Base-by-base conservation (phyloP, 2,113 vertebrate genomes). In the Cebus imitator region DNA sequence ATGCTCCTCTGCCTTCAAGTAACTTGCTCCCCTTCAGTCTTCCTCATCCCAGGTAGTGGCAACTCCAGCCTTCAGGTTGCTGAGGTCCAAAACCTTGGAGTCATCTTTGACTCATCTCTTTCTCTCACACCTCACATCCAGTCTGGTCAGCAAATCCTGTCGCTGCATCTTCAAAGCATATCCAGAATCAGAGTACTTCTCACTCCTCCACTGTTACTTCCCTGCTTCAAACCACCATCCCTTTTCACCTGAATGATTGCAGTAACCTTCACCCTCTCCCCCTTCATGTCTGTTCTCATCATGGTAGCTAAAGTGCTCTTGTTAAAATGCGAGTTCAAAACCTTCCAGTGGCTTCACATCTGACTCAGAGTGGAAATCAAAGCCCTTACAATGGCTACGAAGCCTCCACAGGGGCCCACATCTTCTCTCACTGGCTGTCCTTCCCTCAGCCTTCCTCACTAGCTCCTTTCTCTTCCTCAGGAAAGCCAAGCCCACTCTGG, bases 311-410 rank as follows among this genome's bases (percentile, higher is more conserved):
- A 32, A 30, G 1, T 50, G 27, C 57, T 25, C 52, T 37, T 84
- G 23, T 86, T 98, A 89, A 96, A 95, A 96, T 48, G 61, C 23
- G 80, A 93, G 55, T 84, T 97, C 81, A 78, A 21, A 87, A 52
- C 45, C 55, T 52, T 76, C 80, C 14, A 43, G 76, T 1, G 55
- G 52, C 66, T 87, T 94, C 37, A 13, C 87, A 12, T 75, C 32
- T 87, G 75, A 81, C 68, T 90, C 61, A 82, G 92, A 82, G 68
- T 61, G 11, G 81, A 96, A 96, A 87, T 90, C 87, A 85, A 70
- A 90, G 30, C 25, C 40, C 43, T 86, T 70, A 1, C 1, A 45
- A 9, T 66, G 58, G 43, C 81, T 55, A 35, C 82, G 50, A 87
- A 90, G 52, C 50, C 50, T 80, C 37, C 35, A 5, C 40, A 87